Base-by-base conservation (phyloP, 2,888 invertebrate genomes). In the Eupsilia transversa region DNA sequence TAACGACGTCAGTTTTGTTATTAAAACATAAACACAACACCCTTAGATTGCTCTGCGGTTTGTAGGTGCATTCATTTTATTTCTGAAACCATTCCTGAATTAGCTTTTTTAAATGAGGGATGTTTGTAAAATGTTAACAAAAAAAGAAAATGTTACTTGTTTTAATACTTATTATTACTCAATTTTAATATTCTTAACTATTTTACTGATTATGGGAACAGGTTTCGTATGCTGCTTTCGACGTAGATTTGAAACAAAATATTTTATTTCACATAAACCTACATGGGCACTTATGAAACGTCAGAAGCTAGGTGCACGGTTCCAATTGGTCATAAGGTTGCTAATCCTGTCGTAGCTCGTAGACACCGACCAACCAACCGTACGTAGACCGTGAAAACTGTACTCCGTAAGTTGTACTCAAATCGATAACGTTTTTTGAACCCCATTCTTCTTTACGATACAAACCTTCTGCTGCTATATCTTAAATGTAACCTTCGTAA, bases 291-390 rank as follows among this genome's bases (percentile, higher is more conserved):
- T n/a, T n/a, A n/a, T n/a, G n/a, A n/a, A n/a, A n/a, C n/a, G n/a
- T n/a, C n/a, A n/a, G n/a, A n/a, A n/a, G n/a, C n/a, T n/a, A n/a
- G n/a, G n/a, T n/a, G n/a, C n/a, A n/a, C n/a, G n/a, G n/a, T n/a
- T n/a, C n/a, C n/a, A n/a, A n/a, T n/a, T n/a, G n/a, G n/a, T n/a
- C n/a, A n/a, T n/a, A n/a, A 27, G n/a, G 52, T 52, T 17, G 54
- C 27, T 54, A 27, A 54, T 54, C 54, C 14, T 6, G 49, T 49
- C 72, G 20, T 33, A 69, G 27, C 67, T 67, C 20, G 33, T 27
- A 72, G 56, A n/a, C 72, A 54, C 9, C 20, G 20, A 35, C 20
- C 27, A 1, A 14, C 33, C 27, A 2, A 20, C n/a, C 7, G 23
- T 30, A 57, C 20, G 7, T 46, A 33, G 6, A 20, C 4, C 33